phyloP scores from a whole-genome alignment of 2,113 vertebrate species.

The Cebidichthys violaceus region DNA sequence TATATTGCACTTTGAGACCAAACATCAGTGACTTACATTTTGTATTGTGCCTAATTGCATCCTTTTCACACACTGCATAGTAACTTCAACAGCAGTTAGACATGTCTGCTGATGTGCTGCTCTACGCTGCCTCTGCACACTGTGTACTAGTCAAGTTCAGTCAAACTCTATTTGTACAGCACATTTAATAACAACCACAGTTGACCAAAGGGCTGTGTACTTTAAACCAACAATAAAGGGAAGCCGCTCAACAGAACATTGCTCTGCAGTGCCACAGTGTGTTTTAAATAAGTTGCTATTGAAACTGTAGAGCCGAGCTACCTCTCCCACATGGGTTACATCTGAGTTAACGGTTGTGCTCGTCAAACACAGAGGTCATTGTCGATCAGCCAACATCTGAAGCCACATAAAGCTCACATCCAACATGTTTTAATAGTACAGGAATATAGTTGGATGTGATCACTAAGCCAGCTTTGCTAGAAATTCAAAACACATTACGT shows the following conservation, averaged over 20 bases:
- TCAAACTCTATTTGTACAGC: no score
- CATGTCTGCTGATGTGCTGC: not conserved
- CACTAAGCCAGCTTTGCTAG: slow-evolving; percentile 32
- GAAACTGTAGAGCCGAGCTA: not conserved
- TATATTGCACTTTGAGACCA: not conserved
- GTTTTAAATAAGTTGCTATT: slow-evolving; percentile 29
- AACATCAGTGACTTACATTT: not conserved
- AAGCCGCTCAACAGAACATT: not conserved
- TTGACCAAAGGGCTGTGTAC: not conserved
- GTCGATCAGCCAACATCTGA: slow-evolving; percentile 9
- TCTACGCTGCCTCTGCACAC: not conserved
- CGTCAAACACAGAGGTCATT: not conserved
- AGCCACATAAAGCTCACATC: slow-evolving; percentile 2
- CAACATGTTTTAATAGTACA: not conserved
- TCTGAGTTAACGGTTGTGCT: not conserved
- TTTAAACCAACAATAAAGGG: not conserved
- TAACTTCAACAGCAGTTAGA: not conserved
- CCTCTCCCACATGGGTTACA: not conserved
- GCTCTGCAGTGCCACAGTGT: not conserved
- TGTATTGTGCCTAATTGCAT: not conserved
- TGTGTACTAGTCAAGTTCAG: not conserved
- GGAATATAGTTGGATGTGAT: slow-evolving; percentile 31
- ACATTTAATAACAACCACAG: not conserved
- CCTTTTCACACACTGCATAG: not conserved
- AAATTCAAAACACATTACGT: slow-evolving; percentile 47